These are phyloP conservation scores for Pseudococcus jackbeardsleyi DNA, from an alignment of 2,888 invertebrate species.

Conservation along the genomic window DNA sequence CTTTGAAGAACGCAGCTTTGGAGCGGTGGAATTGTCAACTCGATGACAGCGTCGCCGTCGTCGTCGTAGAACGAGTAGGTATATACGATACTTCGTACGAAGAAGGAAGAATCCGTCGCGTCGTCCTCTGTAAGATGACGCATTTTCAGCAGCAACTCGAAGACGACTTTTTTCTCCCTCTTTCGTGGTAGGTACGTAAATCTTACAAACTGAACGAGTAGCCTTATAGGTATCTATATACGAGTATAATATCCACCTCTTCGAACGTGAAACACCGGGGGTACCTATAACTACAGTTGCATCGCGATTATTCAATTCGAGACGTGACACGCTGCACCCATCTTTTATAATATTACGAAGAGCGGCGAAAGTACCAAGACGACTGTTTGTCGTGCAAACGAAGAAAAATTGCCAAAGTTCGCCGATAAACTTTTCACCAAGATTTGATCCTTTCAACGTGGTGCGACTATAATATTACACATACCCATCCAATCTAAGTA, in stretches of 20 bases:
- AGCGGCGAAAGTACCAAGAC: neutral
- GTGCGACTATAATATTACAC: conserved; percentile 47
- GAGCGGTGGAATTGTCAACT: neutral
- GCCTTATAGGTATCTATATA: too few species aligned
- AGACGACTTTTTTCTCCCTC: too few species aligned
- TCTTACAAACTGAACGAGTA: too few species aligned
- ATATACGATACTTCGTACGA: too few species aligned
- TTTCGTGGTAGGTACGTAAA: too few species aligned
- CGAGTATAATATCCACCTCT: too few species aligned
- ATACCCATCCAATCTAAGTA: neutral
- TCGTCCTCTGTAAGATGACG: too few species aligned
- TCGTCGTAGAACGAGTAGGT: too few species aligned
- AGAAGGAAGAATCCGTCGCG: too few species aligned
- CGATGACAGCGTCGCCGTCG: neutral
- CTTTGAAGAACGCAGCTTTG: neutral
- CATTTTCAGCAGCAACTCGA: too few species aligned
- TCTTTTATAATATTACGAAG: neutral
- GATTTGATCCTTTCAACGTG: conserved; percentile 52
- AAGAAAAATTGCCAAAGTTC: conserved; percentile 44
- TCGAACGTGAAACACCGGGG: too few species aligned
- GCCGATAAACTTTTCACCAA: conserved; percentile 49
- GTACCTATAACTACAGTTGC: neutral
- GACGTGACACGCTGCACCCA: neutral
- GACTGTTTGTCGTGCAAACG: neutral
- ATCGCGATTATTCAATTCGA: neutral